Percentiles rank a stretch among this genome's conserved stretches.
phyloP scores from a whole-genome alignment of 2,113 vertebrate genomes.

The Proteles cristata region DNA sequence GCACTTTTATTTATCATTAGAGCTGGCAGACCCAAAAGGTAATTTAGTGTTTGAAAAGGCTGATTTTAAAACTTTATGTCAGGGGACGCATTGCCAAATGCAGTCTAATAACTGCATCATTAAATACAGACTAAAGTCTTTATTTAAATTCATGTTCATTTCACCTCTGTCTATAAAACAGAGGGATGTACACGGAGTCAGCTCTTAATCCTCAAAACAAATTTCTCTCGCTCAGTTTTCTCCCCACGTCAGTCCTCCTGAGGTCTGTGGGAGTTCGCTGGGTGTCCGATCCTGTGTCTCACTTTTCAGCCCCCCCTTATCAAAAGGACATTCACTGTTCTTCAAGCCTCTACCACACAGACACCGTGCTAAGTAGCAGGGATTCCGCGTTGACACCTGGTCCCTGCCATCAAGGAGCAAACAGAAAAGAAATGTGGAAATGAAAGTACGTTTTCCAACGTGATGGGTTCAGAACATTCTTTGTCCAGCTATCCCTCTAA shows the following conservation, averaged over 20 bases:
- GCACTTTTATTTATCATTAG: conserved; percentile 84
- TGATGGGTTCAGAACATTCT: not conserved
- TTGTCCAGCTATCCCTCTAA: not conserved
- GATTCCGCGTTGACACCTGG: not conserved
- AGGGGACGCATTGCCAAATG: conserved; percentile 78
- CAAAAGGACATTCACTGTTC: not conserved
- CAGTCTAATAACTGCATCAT: conserved; percentile 81
- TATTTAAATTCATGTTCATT: conserved; percentile 83
- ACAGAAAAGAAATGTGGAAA: not conserved
- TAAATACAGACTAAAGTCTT: conserved; percentile 82
- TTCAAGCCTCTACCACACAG: not conserved
- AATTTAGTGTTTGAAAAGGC: conserved; percentile 85
- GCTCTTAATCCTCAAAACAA: conserved; percentile 80
- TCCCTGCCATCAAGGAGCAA: not conserved
- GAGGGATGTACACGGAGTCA: conserved; percentile 58
- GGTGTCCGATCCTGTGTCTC: not conserved
- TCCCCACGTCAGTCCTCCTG: not conserved
- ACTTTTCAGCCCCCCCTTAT: too few species aligned
- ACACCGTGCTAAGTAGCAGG: not conserved
- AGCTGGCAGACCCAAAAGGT: conserved; percentile 81
- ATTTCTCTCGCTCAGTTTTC: conserved; percentile 24
- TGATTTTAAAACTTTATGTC: conserved; percentile 83
- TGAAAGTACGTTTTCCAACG: not conserved
- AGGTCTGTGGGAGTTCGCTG: not conserved
- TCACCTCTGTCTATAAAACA: conserved; percentile 83